phyloP scores from a whole-genome alignment of 37 sponge, comb jelly and placozoan genomes.

The Diacarnus erythraeanus region DNA sequence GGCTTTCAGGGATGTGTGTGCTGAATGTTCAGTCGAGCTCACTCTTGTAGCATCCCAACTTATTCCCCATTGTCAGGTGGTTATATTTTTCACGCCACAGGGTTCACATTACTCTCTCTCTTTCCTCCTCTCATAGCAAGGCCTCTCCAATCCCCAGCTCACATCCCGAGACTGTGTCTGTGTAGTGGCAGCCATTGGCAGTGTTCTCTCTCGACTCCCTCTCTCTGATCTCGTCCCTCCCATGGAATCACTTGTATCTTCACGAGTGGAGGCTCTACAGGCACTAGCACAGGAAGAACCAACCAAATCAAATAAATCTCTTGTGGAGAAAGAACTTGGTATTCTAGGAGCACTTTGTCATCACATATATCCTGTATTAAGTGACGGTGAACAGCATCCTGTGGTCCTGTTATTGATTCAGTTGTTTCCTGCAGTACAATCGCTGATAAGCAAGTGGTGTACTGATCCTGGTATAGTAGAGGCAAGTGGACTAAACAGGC shows the following conservation, averaged over 20 bases:
- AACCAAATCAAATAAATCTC: neutral
- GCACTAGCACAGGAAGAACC: constrained; percentile 25
- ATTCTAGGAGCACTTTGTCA: constrained; percentile 47
- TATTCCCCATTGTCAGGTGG: constrained; percentile 52
- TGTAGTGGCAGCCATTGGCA: constrained; percentile 57
- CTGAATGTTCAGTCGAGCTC: constrained; percentile 55
- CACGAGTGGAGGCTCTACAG: constrained; percentile 25
- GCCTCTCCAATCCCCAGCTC: constrained; percentile 31
- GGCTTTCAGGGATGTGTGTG: constrained; percentile 71
- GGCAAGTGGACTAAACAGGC: too few species aligned
- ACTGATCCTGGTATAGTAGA: constrained; percentile 55
- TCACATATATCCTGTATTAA: constrained; percentile 43
- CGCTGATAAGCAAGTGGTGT: constrained; percentile 49
- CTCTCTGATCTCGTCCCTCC: constrained; percentile 20
- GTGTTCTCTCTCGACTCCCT: constrained; percentile 56
- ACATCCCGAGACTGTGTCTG: constrained; percentile 33
- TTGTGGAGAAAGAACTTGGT: constrained; percentile 60
- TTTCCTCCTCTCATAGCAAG: constrained; percentile 22
- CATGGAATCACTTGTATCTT: constrained; percentile 23
- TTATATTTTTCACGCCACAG: too few species aligned
- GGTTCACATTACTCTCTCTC: constrained; percentile 23
- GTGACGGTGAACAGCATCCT: constrained; percentile 67
- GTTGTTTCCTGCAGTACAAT: constrained; percentile 55
- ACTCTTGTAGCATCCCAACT: constrained; percentile 27
- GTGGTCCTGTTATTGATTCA: constrained; percentile 39